A percentile compares a stretch with the other conserved stretches of the same genome.
These are phyloP conservation scores for Dipodomys ordii DNA, from an alignment of 2,113 vertebrate species.

Conservation along the genomic window DNA sequence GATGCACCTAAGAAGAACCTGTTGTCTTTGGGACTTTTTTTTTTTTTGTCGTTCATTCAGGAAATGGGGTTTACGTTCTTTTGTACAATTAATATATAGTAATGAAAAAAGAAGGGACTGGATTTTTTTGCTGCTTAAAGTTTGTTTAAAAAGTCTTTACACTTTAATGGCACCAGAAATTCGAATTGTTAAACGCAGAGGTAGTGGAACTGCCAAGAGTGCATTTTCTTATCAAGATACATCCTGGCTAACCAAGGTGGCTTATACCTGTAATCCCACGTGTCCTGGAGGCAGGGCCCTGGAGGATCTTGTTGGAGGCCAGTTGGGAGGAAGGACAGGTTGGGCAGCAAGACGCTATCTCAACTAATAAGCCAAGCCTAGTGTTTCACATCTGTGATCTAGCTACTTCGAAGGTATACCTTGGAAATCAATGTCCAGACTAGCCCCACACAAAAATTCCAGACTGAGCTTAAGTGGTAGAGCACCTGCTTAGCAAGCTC, in stretches of 20 bases:
- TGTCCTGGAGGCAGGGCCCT: too few species aligned
- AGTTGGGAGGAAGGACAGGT: too few species aligned
- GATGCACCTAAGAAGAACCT: neutral
- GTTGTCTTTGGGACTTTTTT: slow-evolving; percentile 27
- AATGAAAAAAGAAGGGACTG: neutral
- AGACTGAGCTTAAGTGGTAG: too few species aligned
- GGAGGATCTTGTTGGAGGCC: too few species aligned
- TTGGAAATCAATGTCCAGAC: too few species aligned
- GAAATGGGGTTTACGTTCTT: neutral
- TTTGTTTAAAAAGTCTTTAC: neutral
- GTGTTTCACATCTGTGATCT: too few species aligned
- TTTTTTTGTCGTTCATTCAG: neutral
- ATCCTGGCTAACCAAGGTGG: neutral
- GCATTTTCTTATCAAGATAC: neutral
- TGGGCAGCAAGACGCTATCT: too few species aligned
- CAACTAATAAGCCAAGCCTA: too few species aligned
- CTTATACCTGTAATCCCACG: too few species aligned
- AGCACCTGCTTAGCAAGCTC: too few species aligned
- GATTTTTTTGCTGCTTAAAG: neutral
- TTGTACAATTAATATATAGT: neutral
- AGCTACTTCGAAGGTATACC: too few species aligned
- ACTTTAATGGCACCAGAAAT: slow-evolving; percentile 14
- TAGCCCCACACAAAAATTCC: too few species aligned
- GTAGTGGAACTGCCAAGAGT: neutral
- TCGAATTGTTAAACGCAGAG: neutral